Percentiles rank a stretch among this genome's conserved stretches.
Evolutionary conservation across 35 echinoderm and acorn worm genomes (phyloP).

Genomic region (Anneissia japonica): DNA sequence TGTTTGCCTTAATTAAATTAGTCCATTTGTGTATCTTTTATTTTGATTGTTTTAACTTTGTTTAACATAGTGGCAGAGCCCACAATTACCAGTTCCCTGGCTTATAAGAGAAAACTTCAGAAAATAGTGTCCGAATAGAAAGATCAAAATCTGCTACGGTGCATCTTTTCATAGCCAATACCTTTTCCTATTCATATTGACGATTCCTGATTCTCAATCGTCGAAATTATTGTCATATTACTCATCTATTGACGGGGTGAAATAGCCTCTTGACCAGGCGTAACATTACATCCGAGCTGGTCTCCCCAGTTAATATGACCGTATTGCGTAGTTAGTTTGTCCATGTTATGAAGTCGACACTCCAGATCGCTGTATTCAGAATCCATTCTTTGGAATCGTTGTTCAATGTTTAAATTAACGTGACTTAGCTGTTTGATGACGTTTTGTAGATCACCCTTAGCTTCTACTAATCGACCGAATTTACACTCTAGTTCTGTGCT

Average conservation of each 20-base stretch:
- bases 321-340: background rate
- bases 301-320: background rate
- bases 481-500: conserved; percentile 39
- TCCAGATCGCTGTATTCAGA: conserved; percentile 65
- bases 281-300: background rate
- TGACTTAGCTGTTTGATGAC: conserved; percentile 53
- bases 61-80: no score
- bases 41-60: no score
- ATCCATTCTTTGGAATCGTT: conserved; percentile 73
- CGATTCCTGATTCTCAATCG: no score
- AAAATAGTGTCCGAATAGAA: no score
- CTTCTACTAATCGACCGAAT: conserved; percentile 43
- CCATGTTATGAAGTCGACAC: background rate
- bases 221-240: no score
- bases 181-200: no score
- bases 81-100: no score
- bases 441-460: conserved; percentile 63
- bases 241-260: background rate
- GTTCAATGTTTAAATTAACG: conserved; percentile 63
- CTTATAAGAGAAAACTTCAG: no score
- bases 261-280: background rate
- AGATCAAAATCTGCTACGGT: no score
- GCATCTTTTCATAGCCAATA: no score
- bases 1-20: no score
- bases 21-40: no score